Conservation (phyloP, 2,113 vertebrate genomes). For the Fulmarus glacialis region DNA sequence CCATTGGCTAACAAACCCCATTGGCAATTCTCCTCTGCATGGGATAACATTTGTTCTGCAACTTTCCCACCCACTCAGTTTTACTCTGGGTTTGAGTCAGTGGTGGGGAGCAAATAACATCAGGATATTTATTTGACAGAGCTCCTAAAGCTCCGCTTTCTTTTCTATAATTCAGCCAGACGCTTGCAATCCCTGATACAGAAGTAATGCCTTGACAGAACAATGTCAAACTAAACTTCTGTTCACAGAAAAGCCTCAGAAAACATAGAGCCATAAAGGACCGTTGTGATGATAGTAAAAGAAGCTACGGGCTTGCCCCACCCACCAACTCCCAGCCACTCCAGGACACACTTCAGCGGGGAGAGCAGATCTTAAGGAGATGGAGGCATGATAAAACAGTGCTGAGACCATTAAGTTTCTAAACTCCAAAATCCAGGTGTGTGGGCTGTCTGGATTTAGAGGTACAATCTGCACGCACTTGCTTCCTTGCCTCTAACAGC, state of each 20-base stretch:
- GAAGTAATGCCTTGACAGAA: accelerated
- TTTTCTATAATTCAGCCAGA: background rate
- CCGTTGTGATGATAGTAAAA: accelerated
- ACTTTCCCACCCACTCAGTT: background rate
- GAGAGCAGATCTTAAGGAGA: background rate
- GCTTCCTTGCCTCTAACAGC: background rate
- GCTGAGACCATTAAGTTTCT: background rate
- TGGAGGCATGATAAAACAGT: background rate
- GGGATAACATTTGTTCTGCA: background rate
- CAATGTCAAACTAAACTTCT: accelerated
- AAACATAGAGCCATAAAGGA: background rate
- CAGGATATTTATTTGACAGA: background rate
- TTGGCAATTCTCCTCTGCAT: background rate
- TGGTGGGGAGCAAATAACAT: background rate
- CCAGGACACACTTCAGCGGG: background rate
- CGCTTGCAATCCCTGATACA: accelerated
- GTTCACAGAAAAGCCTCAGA: background rate
- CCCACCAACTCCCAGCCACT: background rate
- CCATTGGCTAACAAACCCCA: background rate
- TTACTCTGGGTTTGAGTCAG: background rate
- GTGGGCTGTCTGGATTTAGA: background rate
- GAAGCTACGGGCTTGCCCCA: accelerated
- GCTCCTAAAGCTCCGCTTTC: background rate
- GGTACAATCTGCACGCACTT: background rate
- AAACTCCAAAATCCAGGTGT: background rate